phyloP scores from a whole-genome alignment of 2,888 invertebrate species.

The Dioctria rufipes region DNA sequence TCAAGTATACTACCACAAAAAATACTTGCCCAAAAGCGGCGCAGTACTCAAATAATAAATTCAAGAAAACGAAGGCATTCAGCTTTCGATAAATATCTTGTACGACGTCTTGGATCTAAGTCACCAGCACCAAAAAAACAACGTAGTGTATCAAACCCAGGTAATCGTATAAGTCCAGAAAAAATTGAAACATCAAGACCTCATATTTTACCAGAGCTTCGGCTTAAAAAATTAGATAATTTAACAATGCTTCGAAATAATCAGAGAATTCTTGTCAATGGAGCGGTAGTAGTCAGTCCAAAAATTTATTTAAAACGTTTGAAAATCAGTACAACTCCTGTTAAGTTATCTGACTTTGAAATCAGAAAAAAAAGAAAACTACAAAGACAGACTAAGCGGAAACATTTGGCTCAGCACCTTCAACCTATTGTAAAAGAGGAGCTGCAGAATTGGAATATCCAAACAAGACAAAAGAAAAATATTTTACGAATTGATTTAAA shows the following conservation, averaged over 20 bases:
- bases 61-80: no score
- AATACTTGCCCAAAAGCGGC: no score
- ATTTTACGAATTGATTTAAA: background rate
- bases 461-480: background rate
- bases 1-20: no score
- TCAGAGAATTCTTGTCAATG: conserved; percentile 9
- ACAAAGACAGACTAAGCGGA: background rate
- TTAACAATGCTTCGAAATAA: conserved; percentile 10
- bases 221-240: background rate
- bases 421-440: background rate
- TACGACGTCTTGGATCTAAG: no score
- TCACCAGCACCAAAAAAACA: no score
- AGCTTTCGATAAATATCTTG: no score
- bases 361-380: background rate
- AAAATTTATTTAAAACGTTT: conserved; percentile 9
- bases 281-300: background rate
- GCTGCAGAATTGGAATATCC: background rate
- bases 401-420: background rate
- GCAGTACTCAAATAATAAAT: no score
- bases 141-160: no score
- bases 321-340: background rate
- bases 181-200: no score
- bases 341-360: background rate
- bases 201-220: background rate
- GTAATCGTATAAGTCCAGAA: no score